Conservation (phyloP, 64 coral and sea anemone species). For the Dendronephthya gigantea region DNA sequence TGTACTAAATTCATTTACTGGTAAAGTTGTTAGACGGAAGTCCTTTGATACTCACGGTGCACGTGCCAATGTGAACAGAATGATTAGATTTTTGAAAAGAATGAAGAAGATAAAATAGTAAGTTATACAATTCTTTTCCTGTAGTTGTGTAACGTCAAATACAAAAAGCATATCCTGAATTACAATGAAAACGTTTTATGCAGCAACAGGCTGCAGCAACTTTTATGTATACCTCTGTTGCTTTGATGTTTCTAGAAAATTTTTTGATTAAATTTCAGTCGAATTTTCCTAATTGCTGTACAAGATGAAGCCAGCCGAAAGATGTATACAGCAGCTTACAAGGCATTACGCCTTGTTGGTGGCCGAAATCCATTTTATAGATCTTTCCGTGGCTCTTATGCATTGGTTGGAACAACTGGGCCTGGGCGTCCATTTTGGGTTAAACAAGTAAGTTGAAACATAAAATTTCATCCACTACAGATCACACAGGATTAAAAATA, state of each 20-base stretch:
- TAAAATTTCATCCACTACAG: background rate
- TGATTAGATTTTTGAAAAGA: too few relatives aligned
- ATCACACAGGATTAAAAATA: too few relatives aligned
- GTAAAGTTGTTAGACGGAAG: background rate
- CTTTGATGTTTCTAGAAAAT: background rate
- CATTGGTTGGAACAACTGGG: background rate
- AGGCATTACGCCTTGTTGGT: background rate
- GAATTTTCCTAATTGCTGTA: background rate
- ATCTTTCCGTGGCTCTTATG: background rate
- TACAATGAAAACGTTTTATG: too few relatives aligned
- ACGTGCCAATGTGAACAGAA: too few relatives aligned
- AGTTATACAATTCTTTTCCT: too few relatives aligned
- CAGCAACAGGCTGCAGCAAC: too few relatives aligned
- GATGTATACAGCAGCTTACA: background rate
- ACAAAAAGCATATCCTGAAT: too few relatives aligned
- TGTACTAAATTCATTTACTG: conserved; percentile 33
- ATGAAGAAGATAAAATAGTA: too few relatives aligned
- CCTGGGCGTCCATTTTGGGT: background rate
- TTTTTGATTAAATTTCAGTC: background rate
- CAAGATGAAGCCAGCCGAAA: background rate
- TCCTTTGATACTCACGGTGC: too few relatives aligned
- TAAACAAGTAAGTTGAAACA: background rate
- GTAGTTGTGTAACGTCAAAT: too few relatives aligned
- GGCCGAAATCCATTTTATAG: background rate
- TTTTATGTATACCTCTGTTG: too few relatives aligned